These are phyloP conservation scores for Sigmodon hispidus DNA, from an alignment of 2,113 vertebrate genomes.

Conservation along the genomic window DNA sequence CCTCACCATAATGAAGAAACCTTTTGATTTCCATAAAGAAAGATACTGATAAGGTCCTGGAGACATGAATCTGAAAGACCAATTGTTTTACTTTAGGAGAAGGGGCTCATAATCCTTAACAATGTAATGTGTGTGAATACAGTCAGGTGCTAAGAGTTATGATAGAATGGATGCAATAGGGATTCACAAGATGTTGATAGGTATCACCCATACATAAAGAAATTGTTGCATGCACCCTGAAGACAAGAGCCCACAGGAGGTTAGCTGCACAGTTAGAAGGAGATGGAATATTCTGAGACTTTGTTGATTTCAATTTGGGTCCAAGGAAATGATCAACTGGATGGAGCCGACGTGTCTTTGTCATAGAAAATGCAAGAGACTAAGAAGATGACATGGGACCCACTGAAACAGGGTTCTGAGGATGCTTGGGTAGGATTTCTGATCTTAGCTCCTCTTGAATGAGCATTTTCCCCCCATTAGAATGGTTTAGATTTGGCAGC, in stretches of 20 bases:
- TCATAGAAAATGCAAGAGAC: neutral
- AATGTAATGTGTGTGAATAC: neutral
- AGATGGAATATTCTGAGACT: neutral
- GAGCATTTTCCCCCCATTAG: neutral
- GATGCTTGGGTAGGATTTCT: neutral
- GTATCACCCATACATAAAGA: neutral
- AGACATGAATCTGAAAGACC: neutral
- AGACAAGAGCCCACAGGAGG: neutral
- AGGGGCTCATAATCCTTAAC: neutral
- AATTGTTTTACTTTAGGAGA: neutral
- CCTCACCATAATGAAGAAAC: neutral
- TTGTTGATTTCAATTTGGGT: constrained; percentile 9
- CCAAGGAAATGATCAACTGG: neutral
- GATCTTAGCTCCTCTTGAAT: neutral
- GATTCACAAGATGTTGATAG: neutral
- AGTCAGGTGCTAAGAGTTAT: neutral
- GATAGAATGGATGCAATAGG: neutral
- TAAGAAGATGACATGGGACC: neutral
- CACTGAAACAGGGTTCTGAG: neutral
- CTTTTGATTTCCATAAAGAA: neutral
- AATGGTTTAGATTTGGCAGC: constrained; percentile 12
- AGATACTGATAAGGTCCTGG: neutral
- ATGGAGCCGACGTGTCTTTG: neutral
- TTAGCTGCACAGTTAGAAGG: neutral
- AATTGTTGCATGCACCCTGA: neutral